A percentile compares a stretch with the other conserved stretches of the same genome.
Evolutionary conservation across 1,140 invertebrate genomes (phyloP).

Genomic region (Zaprionus capensis): DNA sequence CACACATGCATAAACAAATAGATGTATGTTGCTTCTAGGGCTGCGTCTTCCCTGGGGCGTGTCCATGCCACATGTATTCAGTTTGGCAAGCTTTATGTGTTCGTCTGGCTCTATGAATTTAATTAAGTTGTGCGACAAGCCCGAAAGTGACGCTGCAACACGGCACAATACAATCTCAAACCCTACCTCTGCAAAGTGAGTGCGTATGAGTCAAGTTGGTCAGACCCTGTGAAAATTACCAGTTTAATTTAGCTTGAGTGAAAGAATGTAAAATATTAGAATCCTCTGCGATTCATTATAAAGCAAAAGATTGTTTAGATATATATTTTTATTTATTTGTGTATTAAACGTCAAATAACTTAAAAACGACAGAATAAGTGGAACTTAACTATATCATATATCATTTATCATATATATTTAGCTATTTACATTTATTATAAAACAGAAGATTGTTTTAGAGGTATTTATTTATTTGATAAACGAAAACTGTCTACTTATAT

Average conservation of each 20-base stretch:
- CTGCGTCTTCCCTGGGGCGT: constrained; percentile 35
- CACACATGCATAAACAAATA: constrained; percentile 5
- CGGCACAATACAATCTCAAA: constrained; percentile 22
- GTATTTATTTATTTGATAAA: too few species aligned
- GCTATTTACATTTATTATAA: background rate
- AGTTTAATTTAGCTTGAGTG: background rate
- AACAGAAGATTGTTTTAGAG: background rate
- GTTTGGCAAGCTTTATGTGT: constrained; percentile 17
- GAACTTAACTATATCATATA: too few species aligned
- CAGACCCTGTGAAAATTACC: background rate
- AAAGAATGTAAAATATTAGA: background rate
- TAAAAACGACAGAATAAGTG: too few species aligned
- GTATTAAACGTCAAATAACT: too few species aligned
- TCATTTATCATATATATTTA: too few species aligned
- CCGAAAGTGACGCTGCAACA: constrained; percentile 37
- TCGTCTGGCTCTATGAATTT: constrained; percentile 60
- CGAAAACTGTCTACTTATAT: too few species aligned
- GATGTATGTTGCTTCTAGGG: background rate
- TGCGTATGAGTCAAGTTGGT: background rate
- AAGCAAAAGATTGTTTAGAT: background rate
- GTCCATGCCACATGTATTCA: constrained; percentile 30
- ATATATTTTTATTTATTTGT: too few species aligned
- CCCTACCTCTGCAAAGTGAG: background rate
- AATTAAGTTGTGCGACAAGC: constrained; percentile 69
- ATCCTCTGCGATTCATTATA: background rate